Base-by-base conservation (phyloP, 1,140 invertebrate species). In the Linepithema humile region DNA sequence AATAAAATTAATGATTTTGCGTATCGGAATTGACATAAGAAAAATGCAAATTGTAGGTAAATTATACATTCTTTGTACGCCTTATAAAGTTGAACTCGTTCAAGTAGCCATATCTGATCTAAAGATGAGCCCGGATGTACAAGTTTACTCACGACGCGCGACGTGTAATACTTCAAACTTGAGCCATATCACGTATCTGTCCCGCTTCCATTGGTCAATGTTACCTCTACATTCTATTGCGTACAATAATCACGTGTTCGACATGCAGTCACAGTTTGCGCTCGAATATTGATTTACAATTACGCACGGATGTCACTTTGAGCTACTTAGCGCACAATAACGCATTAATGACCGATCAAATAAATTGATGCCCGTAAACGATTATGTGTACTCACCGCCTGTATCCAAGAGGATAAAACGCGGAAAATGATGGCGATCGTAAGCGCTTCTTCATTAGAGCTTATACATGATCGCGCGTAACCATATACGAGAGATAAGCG, bases 141-240 rank as follows among this genome's bases (percentile, higher is more conserved):
- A 43, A 69, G 74, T 85, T 89, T 62, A 45, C 85, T 77, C 72
- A 55, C 72, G 77, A 78, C 70, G 53, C 70, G 20, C 55, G 83
- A 55, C 64, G 32, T 72, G 86, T 90, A 89, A 90, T 88, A 85
- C 88, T 74, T 69, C 26, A 73, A 88, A 84, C 78, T 86, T 70
- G 74, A 82, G 59, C 74, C 62, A 83, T 83, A 45, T 89, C 88
- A 72, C 88, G 83, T 90, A 89, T 74, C 82, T 73, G 48, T 43
- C 50, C 64, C 57, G 72, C 57, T 84, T 23, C 32, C 73, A 35
- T 64, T 57, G 55, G 62, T 55, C 50, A 75, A 59, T 40, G 70
- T 73, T 57, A 17, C 55, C 72, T 2, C n/a, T 5, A 62, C 7
- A n/a, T 38, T 75, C n/a, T 69, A 45, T 10, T 17, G 9, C 35